Percentiles rank a stretch among this genome's conserved stretches.
phyloP scores from a whole-genome alignment of 2,797 vertebrate species.

The Microtus californicus region DNA sequence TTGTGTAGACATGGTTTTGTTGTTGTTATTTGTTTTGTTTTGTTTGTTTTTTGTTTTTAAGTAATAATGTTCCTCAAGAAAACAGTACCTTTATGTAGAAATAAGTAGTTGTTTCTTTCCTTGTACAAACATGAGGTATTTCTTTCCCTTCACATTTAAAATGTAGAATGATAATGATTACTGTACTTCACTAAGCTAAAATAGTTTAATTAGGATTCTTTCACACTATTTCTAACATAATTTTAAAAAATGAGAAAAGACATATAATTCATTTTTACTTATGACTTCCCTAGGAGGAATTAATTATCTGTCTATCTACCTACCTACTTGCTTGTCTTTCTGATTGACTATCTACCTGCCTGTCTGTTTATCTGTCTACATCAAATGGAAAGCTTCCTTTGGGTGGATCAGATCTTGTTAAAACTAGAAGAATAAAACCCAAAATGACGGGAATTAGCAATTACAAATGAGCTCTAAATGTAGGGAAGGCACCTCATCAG shows the following conservation, averaged over 20 bases:
- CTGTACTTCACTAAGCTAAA: background rate
- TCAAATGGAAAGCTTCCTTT: background rate
- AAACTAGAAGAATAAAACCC: background rate
- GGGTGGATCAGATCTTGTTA: background rate
- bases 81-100: background rate
- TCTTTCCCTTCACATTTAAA: background rate
- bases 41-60: background rate
- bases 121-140: background rate
- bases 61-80: background rate
- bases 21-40: background rate
- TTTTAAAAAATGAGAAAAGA: background rate
- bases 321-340: too few relatives aligned
- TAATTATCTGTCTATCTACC: background rate
- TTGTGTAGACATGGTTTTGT: background rate
- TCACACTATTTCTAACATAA: conserved; percentile 2
- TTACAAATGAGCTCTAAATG: conserved; percentile 11
- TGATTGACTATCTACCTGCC: background rate
- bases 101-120: background rate
- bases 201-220: background rate
- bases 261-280: conserved; percentile 10
- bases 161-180: background rate
- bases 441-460: background rate
- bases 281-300: background rate
- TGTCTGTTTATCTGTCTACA: background rate
- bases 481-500: background rate